Conservation (phyloP, 2,113 vertebrate genomes). For the Oncorhynchus keta region DNA sequence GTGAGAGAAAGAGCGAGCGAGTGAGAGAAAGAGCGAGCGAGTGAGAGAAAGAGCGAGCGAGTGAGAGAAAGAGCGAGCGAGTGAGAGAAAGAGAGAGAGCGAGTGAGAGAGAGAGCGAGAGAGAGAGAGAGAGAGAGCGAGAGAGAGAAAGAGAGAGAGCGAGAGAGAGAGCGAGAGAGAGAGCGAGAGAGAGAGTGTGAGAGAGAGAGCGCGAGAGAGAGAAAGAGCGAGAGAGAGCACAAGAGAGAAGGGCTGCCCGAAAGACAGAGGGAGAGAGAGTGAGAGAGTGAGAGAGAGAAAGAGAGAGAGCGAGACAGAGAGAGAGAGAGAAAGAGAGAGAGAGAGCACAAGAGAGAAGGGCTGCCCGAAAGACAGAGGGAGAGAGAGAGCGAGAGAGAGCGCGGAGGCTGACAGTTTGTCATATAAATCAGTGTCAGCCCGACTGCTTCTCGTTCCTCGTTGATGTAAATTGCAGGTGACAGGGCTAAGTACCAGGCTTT, state of each 20-base stretch:
- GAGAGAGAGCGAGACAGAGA: neutral
- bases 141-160: neutral
- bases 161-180: too few species aligned
- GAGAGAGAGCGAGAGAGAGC: neutral
- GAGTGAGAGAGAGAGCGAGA: neutral
- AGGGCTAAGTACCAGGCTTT: slow-evolving; percentile 68
- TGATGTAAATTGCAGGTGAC: slow-evolving; percentile 75
- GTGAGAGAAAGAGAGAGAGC: neutral
- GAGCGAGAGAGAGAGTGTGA: neutral
- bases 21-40: neutral
- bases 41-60: slow-evolving; percentile 1
- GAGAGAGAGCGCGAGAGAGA: neutral
- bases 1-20: slow-evolving; percentile 1
- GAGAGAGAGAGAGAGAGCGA: neutral
- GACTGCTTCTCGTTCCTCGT: slow-evolving; percentile 19
- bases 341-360: slow-evolving; percentile 9
- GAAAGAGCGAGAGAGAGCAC: slow-evolving; percentile 26
- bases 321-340: slow-evolving; percentile 22
- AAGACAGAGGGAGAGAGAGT: slow-evolving; percentile 26
- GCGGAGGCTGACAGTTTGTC: slow-evolving; percentile 53
- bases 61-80: slow-evolving; percentile 8
- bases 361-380: slow-evolving; percentile 21
- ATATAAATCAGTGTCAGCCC: slow-evolving; percentile 57
- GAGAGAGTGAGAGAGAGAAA: neutral
- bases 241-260: too few species aligned